phyloP scores from a whole-genome alignment of 2,113 vertebrate species.

The Hippocampus comes region DNA sequence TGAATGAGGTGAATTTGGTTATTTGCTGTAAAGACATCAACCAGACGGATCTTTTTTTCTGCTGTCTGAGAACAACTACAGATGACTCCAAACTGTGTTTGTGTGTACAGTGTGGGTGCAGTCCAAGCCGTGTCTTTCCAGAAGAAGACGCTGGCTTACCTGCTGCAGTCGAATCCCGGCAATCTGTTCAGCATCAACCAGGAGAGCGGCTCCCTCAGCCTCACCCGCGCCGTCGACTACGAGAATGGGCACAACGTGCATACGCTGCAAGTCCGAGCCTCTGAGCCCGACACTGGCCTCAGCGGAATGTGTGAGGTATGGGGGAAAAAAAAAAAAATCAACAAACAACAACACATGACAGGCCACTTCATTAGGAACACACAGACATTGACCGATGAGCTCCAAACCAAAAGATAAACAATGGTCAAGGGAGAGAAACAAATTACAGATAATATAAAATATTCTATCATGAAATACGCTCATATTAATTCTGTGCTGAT shows the following conservation, averaged over 20 bases:
- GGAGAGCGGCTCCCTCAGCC: conserved; percentile 78
- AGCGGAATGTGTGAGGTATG: conserved; percentile 81
- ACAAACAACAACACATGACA: neutral
- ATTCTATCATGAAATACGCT: no score
- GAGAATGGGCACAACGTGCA: conserved; percentile 82
- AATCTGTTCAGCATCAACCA: conserved; percentile 81
- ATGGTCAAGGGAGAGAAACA: no score
- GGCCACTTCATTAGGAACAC: neutral
- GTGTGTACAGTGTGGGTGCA: conserved; percentile 66
- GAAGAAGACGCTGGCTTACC: conserved; percentile 75
- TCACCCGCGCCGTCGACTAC: conserved; percentile 76
- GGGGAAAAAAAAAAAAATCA: neutral
- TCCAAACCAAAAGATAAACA: no score
- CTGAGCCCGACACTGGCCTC: conserved; percentile 76
- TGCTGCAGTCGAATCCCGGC: conserved; percentile 78
- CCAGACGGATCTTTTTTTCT: neutral
- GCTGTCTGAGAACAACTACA: neutral
- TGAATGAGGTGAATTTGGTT: no score
- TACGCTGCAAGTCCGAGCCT: conserved; percentile 77
- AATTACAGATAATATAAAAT: no score
- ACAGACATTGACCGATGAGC: no score
- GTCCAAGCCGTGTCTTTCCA: conserved; percentile 87
- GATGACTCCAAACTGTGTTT: neutral
- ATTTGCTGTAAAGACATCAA: no score
- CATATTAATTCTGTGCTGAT: no score